Conservation (phyloP, 2,113 vertebrate species). For the Oreochromis tanganicae region DNA sequence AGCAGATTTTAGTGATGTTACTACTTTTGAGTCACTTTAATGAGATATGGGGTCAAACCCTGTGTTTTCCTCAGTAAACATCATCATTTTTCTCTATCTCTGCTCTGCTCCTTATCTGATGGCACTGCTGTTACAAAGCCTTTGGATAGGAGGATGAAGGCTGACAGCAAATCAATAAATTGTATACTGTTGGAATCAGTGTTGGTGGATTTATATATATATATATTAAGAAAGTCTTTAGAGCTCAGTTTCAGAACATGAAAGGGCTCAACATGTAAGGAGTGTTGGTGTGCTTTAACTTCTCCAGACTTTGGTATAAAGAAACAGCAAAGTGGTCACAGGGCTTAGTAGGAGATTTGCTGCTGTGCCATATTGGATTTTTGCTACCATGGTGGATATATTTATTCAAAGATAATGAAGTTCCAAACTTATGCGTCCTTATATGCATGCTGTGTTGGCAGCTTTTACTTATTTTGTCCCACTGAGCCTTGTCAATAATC, state of each 20-base stretch:
- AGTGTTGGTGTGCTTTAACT: slow-evolving; percentile 48
- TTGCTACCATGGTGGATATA: slow-evolving; percentile 11
- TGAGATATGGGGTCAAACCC: slow-evolving; percentile 18
- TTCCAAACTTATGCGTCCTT: not conserved
- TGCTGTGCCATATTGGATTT: slow-evolving; percentile 39
- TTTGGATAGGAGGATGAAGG: slow-evolving; percentile 30
- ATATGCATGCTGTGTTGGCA: not conserved
- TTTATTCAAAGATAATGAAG: slow-evolving; percentile 47
- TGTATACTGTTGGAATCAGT: slow-evolving; percentile 42
- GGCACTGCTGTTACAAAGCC: slow-evolving; percentile 12
- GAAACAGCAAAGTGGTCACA: slow-evolving; percentile 52
- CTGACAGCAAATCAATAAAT: slow-evolving; percentile 67
- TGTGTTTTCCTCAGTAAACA: slow-evolving; percentile 16
- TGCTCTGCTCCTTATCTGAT: not conserved
- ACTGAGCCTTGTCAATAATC: not conserved
- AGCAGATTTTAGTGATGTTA: not conserved
- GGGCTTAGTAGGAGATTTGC: slow-evolving; percentile 43
- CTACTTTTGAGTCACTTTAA: slow-evolving; percentile 6
- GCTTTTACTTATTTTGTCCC: not conserved
- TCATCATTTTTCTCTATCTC: slow-evolving; percentile 38
- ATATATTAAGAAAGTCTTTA: slow-evolving; percentile 26
- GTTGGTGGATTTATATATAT: slow-evolving; percentile 21
- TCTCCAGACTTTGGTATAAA: slow-evolving; percentile 46
- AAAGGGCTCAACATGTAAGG: slow-evolving; percentile 48
- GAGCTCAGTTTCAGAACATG: slow-evolving; percentile 45